Conservation (phyloP, 1,140 invertebrate genomes). For the Atta colombica region DNA sequence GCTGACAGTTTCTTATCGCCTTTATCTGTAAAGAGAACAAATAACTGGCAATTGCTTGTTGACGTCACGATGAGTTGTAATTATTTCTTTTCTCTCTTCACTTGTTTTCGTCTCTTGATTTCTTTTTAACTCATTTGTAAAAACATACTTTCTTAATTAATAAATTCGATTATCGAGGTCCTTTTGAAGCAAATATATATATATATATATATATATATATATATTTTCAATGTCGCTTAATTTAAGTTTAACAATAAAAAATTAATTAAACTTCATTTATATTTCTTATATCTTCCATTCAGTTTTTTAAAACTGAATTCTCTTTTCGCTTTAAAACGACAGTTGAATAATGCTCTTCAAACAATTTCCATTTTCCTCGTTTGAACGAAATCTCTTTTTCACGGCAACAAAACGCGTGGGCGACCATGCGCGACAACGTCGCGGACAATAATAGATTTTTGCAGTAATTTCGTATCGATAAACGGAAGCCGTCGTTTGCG, state of each 20-base stretch:
- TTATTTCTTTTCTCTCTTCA: not conserved
- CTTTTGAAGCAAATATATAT: not conserved
- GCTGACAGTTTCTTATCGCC: not conserved
- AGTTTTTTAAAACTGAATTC: not conserved
- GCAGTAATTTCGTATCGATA: slow-evolving; percentile 6
- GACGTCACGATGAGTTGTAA: not conserved
- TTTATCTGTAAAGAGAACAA: not conserved
- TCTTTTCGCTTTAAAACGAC: not conserved
- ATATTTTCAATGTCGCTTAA: not conserved
- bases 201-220: not conserved
- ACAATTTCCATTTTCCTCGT: not conserved
- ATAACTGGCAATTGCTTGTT: not conserved
- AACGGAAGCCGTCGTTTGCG: not conserved
- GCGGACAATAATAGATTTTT: slow-evolving; percentile 34
- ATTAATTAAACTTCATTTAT: not conserved
- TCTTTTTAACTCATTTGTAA: not conserved
- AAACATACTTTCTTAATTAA: not conserved
- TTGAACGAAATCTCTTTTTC: slow-evolving; percentile 12
- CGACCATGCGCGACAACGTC: not conserved
- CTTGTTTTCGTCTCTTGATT: not conserved
- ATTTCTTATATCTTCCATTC: not conserved
- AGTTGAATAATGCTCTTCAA: not conserved
- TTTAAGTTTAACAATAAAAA: not conserved
- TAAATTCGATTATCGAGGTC: not conserved
- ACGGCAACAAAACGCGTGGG: not conserved